phyloP scores from a whole-genome alignment of 2,113 vertebrate species.

The Aegithalos caudatus region DNA sequence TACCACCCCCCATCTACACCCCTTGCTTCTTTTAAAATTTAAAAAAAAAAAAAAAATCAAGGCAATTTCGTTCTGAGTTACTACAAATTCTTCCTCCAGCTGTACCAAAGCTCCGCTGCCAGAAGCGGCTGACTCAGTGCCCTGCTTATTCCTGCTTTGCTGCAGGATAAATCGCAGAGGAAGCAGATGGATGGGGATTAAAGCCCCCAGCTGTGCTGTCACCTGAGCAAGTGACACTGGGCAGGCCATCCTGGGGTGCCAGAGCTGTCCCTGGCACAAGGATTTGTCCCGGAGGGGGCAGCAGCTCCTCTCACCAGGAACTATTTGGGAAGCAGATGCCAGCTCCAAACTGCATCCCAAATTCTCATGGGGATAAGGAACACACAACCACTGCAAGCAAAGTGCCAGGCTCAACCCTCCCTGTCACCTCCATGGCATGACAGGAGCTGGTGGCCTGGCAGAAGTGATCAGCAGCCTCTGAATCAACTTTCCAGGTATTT shows the following conservation, averaged over 20 bases:
- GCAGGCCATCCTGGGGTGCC: fast-evolving
- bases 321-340: fast-evolving
- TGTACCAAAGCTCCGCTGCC: not conserved
- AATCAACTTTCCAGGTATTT: not conserved
- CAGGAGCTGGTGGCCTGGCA: not conserved
- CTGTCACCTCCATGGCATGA: fast-evolving
- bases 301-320: not conserved
- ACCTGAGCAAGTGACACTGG: not conserved
- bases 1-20: fast-evolving
- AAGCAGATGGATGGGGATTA: not conserved
- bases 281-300: fast-evolving
- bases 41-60: not conserved
- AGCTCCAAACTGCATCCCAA: not conserved
- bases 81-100: not conserved
- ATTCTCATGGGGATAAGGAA: not conserved
- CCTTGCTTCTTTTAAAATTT: not conserved
- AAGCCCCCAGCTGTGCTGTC: not conserved
- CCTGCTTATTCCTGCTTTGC: not conserved
- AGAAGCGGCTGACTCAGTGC: not conserved
- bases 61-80: not conserved
- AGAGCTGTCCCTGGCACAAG: not conserved
- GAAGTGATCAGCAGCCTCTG: not conserved
- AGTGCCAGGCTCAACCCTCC: not conserved
- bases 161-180: fast-evolving
- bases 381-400: fast-evolving